These are phyloP conservation scores for Brenthis daphne DNA, from an alignment of 2,888 invertebrate genomes.

Conservation along the genomic window DNA sequence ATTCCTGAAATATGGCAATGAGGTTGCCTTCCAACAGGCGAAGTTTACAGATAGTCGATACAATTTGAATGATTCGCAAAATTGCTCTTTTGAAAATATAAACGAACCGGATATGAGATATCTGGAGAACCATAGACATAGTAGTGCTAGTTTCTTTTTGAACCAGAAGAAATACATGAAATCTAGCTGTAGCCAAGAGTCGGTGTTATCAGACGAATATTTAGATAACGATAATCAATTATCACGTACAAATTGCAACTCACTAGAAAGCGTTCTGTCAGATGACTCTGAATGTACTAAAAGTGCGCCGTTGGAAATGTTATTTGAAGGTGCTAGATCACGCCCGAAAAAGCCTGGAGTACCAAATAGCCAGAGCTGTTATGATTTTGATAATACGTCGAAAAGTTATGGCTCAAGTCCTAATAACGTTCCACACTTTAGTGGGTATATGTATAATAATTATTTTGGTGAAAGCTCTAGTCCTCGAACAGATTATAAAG, in stretches of 20 bases:
- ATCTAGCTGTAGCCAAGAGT: conserved; percentile 88
- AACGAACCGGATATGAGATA: conserved; percentile 66
- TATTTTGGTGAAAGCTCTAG: conserved; percentile 56
- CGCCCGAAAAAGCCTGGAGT: conserved; percentile 60
- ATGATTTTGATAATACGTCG: conserved; percentile 79
- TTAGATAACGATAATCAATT: conserved; percentile 82
- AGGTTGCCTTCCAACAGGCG: conserved; percentile 76
- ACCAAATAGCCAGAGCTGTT: conserved; percentile 75
- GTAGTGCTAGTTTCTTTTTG: conserved; percentile 91
- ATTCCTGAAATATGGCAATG: conserved; percentile 76
- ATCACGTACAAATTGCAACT: conserved; percentile 86
- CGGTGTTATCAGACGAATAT: conserved; percentile 87
- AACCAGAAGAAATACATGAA: conserved; percentile 85
- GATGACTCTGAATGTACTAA: conserved; percentile 90
- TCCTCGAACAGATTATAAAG: conserved; percentile 54
- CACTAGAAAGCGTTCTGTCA: conserved; percentile 90
- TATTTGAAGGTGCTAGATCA: conserved; percentile 83
- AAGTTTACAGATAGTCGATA: conserved; percentile 71
- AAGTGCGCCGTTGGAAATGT: conserved; percentile 88
- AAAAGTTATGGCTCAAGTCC: conserved; percentile 86
- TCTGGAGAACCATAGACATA: conserved; percentile 83
- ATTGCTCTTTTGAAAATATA: conserved; percentile 74
- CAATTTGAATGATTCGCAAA: conserved; percentile 74
- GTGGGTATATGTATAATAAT: conserved; percentile 81
- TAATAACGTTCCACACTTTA: conserved; percentile 79